These are phyloP conservation scores for Paratrypauchen microcephalus DNA, from an alignment of 2,797 vertebrate genomes.

Conservation along the genomic window DNA sequence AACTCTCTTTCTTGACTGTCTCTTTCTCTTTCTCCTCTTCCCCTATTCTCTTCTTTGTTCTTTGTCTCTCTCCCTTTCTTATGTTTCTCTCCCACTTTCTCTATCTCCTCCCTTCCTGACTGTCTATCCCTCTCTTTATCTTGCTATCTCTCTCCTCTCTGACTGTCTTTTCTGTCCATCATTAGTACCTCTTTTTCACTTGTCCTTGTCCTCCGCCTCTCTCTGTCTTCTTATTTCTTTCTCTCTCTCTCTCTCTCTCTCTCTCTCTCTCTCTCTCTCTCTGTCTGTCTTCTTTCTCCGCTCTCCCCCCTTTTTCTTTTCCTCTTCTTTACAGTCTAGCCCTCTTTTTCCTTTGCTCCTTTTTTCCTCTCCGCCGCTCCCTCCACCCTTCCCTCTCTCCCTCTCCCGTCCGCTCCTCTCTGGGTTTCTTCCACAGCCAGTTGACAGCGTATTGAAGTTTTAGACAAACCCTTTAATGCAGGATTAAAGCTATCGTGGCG, in stretches of 20 bases:
- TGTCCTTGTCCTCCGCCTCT: too few species aligned
- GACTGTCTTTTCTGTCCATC: background rate
- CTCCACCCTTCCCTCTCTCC: conserved; percentile 18
- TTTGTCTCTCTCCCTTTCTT: background rate
- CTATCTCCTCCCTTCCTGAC: background rate
- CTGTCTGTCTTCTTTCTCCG: background rate
- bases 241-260: background rate
- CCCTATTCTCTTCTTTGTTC: too few species aligned
- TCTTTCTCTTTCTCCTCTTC: background rate
- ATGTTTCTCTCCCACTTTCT: background rate
- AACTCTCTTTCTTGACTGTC: background rate
- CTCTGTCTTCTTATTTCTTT: background rate
- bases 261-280: background rate
- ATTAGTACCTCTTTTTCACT: background rate
- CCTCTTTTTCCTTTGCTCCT: conserved; percentile 12
- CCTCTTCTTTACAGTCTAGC: conserved; percentile 22
- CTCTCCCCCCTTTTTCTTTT: background rate
- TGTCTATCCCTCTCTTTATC: background rate
- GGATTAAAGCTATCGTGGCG: conserved; percentile 75
- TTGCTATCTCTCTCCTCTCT: background rate
- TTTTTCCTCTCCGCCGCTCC: conserved; percentile 14
- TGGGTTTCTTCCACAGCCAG: conserved; percentile 57
- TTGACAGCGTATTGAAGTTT: conserved; percentile 72
- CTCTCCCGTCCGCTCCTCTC: conserved; percentile 35
- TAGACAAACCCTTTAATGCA: conserved; percentile 73